Evolutionary conservation across 2,797 vertebrate species (phyloP).

Genomic region (Sebastes itinus): DNA sequence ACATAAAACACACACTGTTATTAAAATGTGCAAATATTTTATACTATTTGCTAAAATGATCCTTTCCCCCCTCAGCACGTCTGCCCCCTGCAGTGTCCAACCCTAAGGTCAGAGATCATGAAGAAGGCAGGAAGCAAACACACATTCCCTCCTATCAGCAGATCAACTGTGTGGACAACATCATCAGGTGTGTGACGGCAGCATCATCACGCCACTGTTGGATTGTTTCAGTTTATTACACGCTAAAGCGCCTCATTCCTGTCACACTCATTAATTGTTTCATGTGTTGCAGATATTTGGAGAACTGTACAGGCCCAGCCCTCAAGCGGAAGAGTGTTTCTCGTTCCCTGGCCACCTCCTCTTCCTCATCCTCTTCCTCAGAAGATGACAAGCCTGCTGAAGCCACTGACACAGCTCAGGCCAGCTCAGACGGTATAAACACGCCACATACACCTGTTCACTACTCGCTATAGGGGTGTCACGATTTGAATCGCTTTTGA

Average conservation of each 20-base stretch:
- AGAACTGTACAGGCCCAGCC: conserved; percentile 86
- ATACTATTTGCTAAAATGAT: background rate
- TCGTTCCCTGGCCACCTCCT: conserved; percentile 80
- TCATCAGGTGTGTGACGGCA: conserved; percentile 83
- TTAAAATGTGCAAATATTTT: background rate
- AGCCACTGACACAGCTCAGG: conserved; percentile 41
- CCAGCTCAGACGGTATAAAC: conserved; percentile 69
- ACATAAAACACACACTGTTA: background rate
- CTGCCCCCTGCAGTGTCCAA: conserved; percentile 54
- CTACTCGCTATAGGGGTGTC: background rate
- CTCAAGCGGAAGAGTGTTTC: conserved; percentile 89
- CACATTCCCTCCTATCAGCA: conserved; percentile 91
- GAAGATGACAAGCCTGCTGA: conserved; percentile 83
- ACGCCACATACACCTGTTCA: background rate
- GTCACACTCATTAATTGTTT: background rate
- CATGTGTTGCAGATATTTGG: conserved; percentile 83
- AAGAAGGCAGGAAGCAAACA: conserved; percentile 75
- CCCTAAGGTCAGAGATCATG: conserved; percentile 60
- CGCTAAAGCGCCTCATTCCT: background rate
- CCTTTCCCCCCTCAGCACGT: conserved; percentile 34
- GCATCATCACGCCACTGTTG: background rate
- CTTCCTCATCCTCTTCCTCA: conserved; percentile 87
- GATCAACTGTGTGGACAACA: conserved; percentile 91
- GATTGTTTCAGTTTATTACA: accelerated
- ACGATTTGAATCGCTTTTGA: too few species aligned